Evolutionary conservation across 2,797 vertebrate genomes (phyloP), one percentile per base, ranked within the genome.

Genomic region (Catamblyrhynchus diadema): DNA sequence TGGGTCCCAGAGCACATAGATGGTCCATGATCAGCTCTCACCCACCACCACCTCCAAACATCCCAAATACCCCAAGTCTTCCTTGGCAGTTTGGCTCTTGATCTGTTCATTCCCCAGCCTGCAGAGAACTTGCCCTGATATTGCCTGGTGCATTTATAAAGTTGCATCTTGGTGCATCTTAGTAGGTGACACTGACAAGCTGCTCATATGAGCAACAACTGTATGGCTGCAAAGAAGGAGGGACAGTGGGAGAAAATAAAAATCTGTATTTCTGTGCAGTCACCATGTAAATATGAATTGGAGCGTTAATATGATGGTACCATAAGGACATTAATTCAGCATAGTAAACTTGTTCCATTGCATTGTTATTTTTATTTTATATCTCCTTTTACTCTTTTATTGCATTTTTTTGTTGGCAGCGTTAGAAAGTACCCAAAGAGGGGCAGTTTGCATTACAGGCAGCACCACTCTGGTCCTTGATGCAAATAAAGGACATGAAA

Each of bases 351-450:
- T 69, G 18, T 59, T 88, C 50, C 25, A 28, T 33, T 57, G 45
- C 54, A 56, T 56, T 77, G 61, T 39, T 81, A 71, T 78, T 93
- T 94, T 71, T 71, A 89, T 93, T 95, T 94, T 83, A 60, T 54
- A 44, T 47, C 82, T 72, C 30, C 11, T 39, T 88, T 90, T 78
- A 75, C 24, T 69, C 2, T 79, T 83, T 91, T 39, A 90, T 23
- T 64, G n/a, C 20, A 8, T 37, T 74, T 69, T 50, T 89, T 83
- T 92, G 21, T 60, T 71, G 82, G n/a, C 69, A 94, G n/a, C 48
- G 74, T 71, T 50, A 83, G 56, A 74, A 95, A 92, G 35, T 20
- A 73, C 14, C 14, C 87, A 74, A 86, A 32, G 54, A 94, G 71
- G 53, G 60, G 14, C 25, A 78, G 30, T 67, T 69, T 41, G 9